Percentiles rank a stretch among this genome's conserved stretches.
Evolutionary conservation across 2,113 vertebrate species (phyloP).

Genomic region (Pangasianodon gigas): DNA sequence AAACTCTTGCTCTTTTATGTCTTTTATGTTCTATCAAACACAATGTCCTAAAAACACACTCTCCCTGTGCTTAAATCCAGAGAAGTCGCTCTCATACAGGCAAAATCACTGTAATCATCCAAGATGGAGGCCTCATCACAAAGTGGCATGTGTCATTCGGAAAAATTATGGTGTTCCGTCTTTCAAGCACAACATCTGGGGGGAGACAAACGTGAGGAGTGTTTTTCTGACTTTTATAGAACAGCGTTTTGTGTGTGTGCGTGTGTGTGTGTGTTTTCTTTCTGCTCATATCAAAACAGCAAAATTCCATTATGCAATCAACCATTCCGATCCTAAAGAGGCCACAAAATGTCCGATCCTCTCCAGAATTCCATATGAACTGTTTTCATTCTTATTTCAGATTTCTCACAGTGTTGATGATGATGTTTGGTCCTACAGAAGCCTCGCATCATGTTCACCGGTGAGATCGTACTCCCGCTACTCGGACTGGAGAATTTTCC

Average conservation of each 20-base stretch:
- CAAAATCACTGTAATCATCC: slow-evolving; percentile 36
- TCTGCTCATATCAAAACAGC: not conserved
- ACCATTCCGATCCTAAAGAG: not conserved
- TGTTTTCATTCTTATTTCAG: not conserved
- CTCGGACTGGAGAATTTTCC: not conserved
- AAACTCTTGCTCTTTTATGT: slow-evolving; percentile 21
- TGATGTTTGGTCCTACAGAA: not conserved
- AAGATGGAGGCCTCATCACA: slow-evolving; percentile 8
- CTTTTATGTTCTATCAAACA: slow-evolving; percentile 31
- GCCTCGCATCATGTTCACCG: not conserved
- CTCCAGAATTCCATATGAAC: not conserved
- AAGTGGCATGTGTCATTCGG: not conserved
- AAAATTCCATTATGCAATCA: not conserved
- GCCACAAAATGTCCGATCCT: not conserved
- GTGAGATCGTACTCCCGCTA: not conserved
- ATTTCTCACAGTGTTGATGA: not conserved
- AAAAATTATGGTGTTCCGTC: not conserved
- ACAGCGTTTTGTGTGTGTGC: not conserved
- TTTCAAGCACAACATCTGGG: slow-evolving; percentile 15
- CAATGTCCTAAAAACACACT: slow-evolving; percentile 3
- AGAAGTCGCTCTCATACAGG: not conserved
- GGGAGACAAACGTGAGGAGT: not conserved
- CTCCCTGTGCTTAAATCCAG: not conserved
- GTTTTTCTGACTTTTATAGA: not conserved
- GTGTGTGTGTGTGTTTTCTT: not conserved